Conservation (phyloP, 2,113 vertebrate species). For the Gymnorhina tibicen region DNA sequence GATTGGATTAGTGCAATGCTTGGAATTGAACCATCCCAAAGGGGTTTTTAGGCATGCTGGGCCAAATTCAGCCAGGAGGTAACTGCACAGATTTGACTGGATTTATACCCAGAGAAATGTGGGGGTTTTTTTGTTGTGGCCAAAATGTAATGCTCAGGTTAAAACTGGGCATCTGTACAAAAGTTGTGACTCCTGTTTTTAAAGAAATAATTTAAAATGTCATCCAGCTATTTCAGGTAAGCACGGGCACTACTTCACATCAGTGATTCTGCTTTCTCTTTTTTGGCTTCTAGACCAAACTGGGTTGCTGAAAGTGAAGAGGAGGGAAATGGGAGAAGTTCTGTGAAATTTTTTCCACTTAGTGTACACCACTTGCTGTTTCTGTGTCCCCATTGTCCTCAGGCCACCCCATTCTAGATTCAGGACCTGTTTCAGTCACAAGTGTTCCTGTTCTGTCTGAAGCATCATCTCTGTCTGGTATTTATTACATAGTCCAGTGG, state of each 20-base stretch:
- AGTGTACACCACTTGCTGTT: neutral
- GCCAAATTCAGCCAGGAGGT: neutral
- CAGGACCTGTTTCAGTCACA: conserved; percentile 25
- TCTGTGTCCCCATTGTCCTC: neutral
- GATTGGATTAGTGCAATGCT: neutral
- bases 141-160: neutral
- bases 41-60: neutral
- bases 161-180: neutral
- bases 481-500: conserved; percentile 35
- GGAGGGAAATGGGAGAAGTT: neutral
- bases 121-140: neutral
- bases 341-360: neutral
- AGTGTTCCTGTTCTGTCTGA: conserved; percentile 31
- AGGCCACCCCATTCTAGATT: neutral
- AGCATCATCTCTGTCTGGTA: conserved; percentile 48
- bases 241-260: neutral
- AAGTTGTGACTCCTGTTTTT: neutral
- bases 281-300: neutral
- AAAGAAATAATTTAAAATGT: neutral
- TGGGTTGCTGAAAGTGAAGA: neutral
- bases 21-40: neutral
- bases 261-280: neutral
- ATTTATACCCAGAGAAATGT: neutral
- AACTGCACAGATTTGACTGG: neutral
- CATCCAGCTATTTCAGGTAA: neutral